Conservation (phyloP, 2,113 vertebrate genomes). For the Nesogale talazaci region DNA sequence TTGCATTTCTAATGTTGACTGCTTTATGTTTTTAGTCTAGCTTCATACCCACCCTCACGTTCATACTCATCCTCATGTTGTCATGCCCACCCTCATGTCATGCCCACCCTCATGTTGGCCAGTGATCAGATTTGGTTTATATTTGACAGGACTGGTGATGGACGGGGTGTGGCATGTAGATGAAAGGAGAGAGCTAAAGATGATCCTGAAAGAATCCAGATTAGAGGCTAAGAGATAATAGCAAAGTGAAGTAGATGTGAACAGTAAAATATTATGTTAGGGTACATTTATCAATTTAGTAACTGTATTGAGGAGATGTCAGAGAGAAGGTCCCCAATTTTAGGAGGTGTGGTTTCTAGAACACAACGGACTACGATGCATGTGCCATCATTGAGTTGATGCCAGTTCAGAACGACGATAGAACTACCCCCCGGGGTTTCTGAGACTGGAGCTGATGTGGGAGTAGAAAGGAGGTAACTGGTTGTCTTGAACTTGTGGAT, state of each 20-base stretch:
- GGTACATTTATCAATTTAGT: background rate
- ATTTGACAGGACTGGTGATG: background rate
- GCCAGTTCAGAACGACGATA: too few species aligned
- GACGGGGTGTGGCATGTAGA: background rate
- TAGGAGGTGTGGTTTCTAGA: background rate
- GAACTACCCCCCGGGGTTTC: too few species aligned
- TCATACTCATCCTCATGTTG: too few species aligned
- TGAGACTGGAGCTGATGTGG: too few species aligned
- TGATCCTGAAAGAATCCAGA: background rate
- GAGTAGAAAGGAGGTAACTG: too few species aligned
- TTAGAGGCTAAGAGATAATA: background rate
- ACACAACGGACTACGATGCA: background rate
- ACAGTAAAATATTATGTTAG: background rate
- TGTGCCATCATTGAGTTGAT: background rate
- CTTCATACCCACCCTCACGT: background rate
- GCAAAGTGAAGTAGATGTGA: background rate
- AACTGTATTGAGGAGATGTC: background rate
- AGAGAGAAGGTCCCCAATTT: background rate
- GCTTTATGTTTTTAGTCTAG: background rate
- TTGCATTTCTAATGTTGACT: background rate
- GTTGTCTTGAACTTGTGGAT: too few species aligned
- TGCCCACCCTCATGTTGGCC: background rate
- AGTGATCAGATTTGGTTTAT: background rate
- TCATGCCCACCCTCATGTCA: too few species aligned
- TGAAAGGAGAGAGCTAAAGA: background rate